These are phyloP conservation scores for Parus major DNA, from an alignment of 2,113 vertebrate species.

Conservation along the genomic window DNA sequence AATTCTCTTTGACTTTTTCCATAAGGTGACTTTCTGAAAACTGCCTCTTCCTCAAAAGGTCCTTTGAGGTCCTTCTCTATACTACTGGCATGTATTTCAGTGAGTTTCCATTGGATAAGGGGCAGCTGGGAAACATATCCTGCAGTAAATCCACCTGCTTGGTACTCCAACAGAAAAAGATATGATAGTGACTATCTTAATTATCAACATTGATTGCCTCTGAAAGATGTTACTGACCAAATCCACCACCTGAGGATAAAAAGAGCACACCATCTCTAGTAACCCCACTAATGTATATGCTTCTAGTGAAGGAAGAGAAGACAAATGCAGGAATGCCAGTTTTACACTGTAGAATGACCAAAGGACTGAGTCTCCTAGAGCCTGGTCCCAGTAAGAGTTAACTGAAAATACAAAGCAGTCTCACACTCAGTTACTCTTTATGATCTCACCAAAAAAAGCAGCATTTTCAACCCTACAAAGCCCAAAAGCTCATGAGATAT, in stretches of 20 bases:
- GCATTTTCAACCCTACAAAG: background rate
- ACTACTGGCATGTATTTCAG: background rate
- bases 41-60: background rate
- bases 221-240: background rate
- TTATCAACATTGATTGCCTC: background rate
- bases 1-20: background rate
- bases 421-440: background rate
- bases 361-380: background rate
- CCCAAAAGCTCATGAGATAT: background rate
- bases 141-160: background rate
- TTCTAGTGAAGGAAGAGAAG: background rate
- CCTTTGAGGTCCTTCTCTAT: background rate
- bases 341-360: background rate
- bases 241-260: background rate
- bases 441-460: background rate
- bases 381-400: background rate
- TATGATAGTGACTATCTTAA: background rate
- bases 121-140: background rate
- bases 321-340: background rate
- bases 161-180: background rate
- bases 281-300: background rate
- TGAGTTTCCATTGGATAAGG: background rate
- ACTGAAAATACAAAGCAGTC: background rate
- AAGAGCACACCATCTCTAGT: background rate
- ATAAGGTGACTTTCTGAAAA: background rate